Evolutionary conservation across 2,888 invertebrate genomes (phyloP).

Genomic region (Heliconius sara): DNA sequence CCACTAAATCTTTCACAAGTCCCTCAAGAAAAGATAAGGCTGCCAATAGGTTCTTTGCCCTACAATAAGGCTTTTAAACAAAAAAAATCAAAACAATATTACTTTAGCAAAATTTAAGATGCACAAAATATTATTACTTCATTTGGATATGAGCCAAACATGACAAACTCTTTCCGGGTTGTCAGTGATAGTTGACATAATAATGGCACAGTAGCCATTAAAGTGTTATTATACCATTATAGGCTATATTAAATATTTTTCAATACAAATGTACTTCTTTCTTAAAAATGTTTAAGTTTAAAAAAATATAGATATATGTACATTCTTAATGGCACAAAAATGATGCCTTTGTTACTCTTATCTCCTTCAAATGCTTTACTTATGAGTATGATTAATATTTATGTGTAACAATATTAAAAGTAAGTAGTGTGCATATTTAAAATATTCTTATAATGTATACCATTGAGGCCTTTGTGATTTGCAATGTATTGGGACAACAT

Average conservation of each 20-base stretch:
- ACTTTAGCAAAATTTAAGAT: not conserved
- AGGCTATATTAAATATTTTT: not conserved
- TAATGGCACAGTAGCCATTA: conserved; percentile 12
- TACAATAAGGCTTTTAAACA: not conserved
- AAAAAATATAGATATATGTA: not conserved
- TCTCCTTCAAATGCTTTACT: not conserved
- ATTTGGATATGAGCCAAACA: conserved; percentile 25
- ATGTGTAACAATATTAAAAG: not conserved
- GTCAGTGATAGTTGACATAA: conserved; percentile 5
- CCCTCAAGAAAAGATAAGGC: no score
- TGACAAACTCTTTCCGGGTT: conserved; percentile 11
- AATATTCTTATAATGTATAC: no score
- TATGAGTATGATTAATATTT: not conserved
- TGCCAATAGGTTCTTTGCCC: no score
- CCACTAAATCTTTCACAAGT: no score
- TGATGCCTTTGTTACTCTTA: not conserved
- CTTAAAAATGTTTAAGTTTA: no score
- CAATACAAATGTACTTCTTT: no score
- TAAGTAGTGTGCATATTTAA: not conserved
- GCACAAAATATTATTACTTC: conserved; percentile 1
- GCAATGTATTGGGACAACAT: no score
- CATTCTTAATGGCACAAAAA: not conserved
- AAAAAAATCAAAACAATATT: not conserved
- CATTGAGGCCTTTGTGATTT: no score
- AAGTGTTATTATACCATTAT: not conserved